Conservation (phyloP, 1,140 invertebrate species). For the Drosophila sp. region DNA sequence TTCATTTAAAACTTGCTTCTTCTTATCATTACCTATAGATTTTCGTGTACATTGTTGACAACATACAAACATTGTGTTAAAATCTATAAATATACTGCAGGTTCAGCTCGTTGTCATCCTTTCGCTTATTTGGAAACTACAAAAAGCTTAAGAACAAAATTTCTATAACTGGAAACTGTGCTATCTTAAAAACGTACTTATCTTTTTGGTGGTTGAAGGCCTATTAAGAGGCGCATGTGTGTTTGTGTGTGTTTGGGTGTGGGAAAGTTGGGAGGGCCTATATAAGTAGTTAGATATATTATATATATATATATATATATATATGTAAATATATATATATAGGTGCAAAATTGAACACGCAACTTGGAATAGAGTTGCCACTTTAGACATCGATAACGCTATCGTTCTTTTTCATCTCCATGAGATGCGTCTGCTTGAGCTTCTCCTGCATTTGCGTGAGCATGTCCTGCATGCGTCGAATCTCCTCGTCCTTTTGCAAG, state of each 20-base stretch:
- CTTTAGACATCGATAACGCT: conserved; percentile 92
- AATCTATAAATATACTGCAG: neutral
- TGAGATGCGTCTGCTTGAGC: conserved; percentile 90
- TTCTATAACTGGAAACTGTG: conserved; percentile 33
- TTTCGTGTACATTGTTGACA: conserved; percentile 6
- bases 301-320: conserved; percentile 27
- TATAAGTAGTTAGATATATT: conserved; percentile 35
- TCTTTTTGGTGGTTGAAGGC: conserved; percentile 62
- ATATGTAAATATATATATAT: conserved; percentile 37
- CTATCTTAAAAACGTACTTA: conserved; percentile 56
- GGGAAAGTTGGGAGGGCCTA: conserved; percentile 27
- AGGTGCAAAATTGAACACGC: conserved; percentile 73
- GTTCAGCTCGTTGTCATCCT: neutral
- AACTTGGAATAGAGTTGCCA: conserved; percentile 2
- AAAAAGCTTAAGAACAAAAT: conserved; percentile 35
- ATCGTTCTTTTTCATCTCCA: conserved; percentile 89
- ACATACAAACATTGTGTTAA: conserved; percentile 3
- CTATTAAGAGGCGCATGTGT: conserved; percentile 15
- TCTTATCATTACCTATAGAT: neutral
- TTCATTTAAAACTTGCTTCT: neutral
- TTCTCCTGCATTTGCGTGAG: conserved; percentile 98
- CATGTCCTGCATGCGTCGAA: conserved; percentile 98
- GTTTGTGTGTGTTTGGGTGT: conserved; percentile 35
- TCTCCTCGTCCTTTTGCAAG: conserved; percentile 97
- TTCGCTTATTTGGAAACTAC: conserved; percentile 15